Base-by-base conservation (phyloP, 2,888 invertebrate genomes). In the Plagodis dolabraria region DNA sequence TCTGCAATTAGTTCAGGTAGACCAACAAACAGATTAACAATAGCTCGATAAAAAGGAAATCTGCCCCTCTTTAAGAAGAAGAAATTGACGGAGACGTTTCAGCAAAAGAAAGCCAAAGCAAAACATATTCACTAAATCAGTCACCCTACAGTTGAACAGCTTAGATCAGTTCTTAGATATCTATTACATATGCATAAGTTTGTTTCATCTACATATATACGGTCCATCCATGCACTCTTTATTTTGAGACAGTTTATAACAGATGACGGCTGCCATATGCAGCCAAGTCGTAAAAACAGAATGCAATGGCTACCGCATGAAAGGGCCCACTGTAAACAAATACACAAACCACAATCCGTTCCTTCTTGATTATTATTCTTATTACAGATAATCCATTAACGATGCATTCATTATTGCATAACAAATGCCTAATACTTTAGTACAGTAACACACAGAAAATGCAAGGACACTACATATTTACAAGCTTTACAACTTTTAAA, bases 211-310 rank as follows among this genome's bases (percentile, higher is more conserved):
- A 7, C 12, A 43, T 12, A 12, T 7, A n/a, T 44, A 9, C 11
- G 11, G 11, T 42, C 64, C 53, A 60, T 22, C 22, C 22, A 22
- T 22, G 22, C 43, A 54, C 47, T 54, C 57, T 63, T 57, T 38
- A 7, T 54, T 49, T 44, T 33, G 49, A 52, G 40, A 42, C 40
- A 43, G 36, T 36, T 33, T 22, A 45, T 45, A 59, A 49, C 65
- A 65, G 58, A 65, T 65, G 63, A 52, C 46, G 48, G 48, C 46
- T 42, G 11, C 53, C 65, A 64, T 60, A 52, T 60, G 62, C 45
- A 58, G 53, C 33, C 34, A 9, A 40, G 53, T 65, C 65, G 57
- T 68, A 60, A 64, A 67, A 54, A n/a, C 40, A 22, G 44, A 57
- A 47, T 12, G 46, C 42, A 11, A 45, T 48, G 40, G 10, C 33